Evolutionary conservation across 1,140 invertebrate species (phyloP), one percentile per base, ranked within the genome.

Genomic region (Drosophila punjabiensis): DNA sequence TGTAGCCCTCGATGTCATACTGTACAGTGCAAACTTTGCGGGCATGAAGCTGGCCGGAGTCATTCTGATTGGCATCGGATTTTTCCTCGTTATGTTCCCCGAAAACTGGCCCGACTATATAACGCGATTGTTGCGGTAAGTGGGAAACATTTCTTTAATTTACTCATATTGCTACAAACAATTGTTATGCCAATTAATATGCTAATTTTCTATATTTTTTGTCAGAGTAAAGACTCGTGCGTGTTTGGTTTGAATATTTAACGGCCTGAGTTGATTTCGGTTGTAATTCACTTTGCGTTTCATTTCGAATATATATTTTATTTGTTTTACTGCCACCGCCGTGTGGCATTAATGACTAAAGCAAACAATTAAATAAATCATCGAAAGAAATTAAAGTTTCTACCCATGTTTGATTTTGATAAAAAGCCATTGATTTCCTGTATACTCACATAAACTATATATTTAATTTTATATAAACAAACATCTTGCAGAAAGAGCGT

Each of bases 91-190:
- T 56, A 97, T 99, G 95, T 97, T 99, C 82, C 98, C 98, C 4
- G 97, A 98, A 92, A 98, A 98, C 94, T 99, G 98, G 98, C 97
- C 98, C 5, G 96, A 98, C 91, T 98, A 98, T 92, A 97, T 98
- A 91, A 98, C 97, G 73, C 95, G 97, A 81, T 93, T 98, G 53
- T 94, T 98, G 77, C 96, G 97, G 97, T 98, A 95, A 94, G 95
- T 91, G 32, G 55, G 61, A 50, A 48, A 13, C 47, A 61, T 67
- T 13, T 41, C 9, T 56, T 30, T 11, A 37, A 66, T 70, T 73
- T 77, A 61, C 82, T 85, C 92, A 85, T 76, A 64, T 92, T 93
- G 76, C 73, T 91, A 70, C 45, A 55, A 64, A 59, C 43, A 65
- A 66, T 67, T 64, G 64, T 73, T 65, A 68, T 84, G 63, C 76